Conservation (phyloP, 2,888 invertebrate species). For the Mythimna impura region DNA sequence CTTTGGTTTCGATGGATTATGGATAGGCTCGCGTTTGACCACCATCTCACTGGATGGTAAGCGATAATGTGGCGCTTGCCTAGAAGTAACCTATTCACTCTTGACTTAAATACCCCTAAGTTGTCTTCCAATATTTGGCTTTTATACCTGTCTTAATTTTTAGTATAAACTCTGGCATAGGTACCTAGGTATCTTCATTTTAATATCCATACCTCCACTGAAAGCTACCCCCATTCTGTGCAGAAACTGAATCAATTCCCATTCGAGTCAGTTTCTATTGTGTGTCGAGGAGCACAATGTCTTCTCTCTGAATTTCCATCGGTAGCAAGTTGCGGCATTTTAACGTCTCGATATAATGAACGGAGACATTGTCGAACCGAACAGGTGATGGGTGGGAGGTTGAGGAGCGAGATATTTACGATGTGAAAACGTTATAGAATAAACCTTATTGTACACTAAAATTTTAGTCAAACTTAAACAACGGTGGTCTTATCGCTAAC, state of each 20-base stretch:
- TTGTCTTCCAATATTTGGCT: no score
- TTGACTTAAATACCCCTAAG: no score
- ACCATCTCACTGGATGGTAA: no score
- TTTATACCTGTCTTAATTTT: not conserved
- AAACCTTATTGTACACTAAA: no score
- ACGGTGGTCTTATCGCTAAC: no score
- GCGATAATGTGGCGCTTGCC: no score
- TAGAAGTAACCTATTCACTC: no score
- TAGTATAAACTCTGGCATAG: not conserved
- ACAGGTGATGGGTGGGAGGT: constrained; percentile 58
- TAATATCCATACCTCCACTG: not conserved
- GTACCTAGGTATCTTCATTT: not conserved
- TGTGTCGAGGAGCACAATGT: constrained; percentile 64
- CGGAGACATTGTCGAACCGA: constrained; percentile 71
- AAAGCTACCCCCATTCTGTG: constrained; percentile 27
- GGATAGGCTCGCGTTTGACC: no score
- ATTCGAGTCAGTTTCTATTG: constrained; percentile 58
- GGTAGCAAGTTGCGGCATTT: constrained; percentile 63
- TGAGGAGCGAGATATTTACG: constrained; percentile 31
- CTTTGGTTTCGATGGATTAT: not conserved
- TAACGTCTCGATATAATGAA: constrained; percentile 71
- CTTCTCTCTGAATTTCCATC: constrained; percentile 70
- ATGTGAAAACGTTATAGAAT: constrained; percentile 11
- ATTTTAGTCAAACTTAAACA: no score
- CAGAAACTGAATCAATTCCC: constrained; percentile 49